These are phyloP conservation scores for Melanerpes aurifrons DNA, from an alignment of 2,113 vertebrate species.

Conservation along the genomic window DNA sequence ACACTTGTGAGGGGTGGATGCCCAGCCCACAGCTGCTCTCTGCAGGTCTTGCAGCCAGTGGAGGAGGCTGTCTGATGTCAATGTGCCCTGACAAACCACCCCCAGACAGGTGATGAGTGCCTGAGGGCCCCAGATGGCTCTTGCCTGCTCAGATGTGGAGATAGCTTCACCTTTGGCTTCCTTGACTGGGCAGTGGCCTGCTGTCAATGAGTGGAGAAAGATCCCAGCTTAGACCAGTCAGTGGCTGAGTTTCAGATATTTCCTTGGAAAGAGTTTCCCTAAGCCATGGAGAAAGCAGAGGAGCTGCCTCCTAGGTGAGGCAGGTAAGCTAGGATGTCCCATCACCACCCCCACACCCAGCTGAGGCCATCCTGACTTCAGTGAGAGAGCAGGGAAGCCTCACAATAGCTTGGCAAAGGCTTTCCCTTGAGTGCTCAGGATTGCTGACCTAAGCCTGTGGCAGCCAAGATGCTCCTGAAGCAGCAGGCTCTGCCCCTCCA, in stretches of 20 bases:
- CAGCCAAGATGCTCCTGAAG: not conserved
- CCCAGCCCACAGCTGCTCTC: not conserved
- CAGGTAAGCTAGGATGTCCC: not conserved
- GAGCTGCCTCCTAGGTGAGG: not conserved
- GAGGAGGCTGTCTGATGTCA: not conserved
- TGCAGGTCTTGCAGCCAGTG: not conserved
- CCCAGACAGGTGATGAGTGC: not conserved
- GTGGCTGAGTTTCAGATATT: not conserved
- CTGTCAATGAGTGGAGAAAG: not conserved
- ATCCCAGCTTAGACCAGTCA: not conserved
- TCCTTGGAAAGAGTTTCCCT: not conserved
- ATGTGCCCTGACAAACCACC: not conserved
- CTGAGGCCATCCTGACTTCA: not conserved
- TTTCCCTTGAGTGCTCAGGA: not conserved
- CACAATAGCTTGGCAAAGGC: not conserved
- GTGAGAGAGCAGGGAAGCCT: not conserved
- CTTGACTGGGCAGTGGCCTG: not conserved
- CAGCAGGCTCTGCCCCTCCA: not conserved
- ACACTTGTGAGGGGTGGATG: not conserved
- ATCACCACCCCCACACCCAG: fast-evolving
- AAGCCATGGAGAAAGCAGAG: not conserved
- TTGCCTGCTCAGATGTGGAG: not conserved
- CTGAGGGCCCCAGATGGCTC: too few species aligned
- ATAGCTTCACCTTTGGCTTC: not conserved
- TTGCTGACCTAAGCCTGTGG: not conserved